Base-by-base conservation (phyloP, 2,797 vertebrate species). In the Gephyroberyx darwinii region DNA sequence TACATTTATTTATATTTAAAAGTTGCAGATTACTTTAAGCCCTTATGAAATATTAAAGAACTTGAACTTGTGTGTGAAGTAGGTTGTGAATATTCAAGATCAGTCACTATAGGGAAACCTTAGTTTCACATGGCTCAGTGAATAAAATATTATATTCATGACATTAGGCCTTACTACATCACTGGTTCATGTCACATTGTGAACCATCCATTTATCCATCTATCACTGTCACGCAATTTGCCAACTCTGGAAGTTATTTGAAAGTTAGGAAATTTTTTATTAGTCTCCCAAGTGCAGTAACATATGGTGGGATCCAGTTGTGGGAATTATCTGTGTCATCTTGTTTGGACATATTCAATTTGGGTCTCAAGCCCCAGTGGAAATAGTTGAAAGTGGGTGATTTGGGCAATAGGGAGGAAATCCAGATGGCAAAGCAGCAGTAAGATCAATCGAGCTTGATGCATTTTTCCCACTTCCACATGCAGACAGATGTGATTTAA, bases 281-380 rank as follows among this genome's bases (percentile, higher is more conserved):
- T 90, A 84, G 80, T 86, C 86, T 94, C 89, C 89, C 74, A 91
- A 92, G 88, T 92, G 77, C 86, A 91, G 87, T 88, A 93, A 93
- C 96, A 96, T 96, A 96, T 94, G 95, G 95, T 91, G 77, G 91
- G 90, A 92, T 93, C 89, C 83, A 67, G 88, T 90, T 87, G 91
- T 91, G 93, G 94, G 94, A 95, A 96, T 95, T 95, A 95, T 96
- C 93, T 91, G 91, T 94, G 87, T 90, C 90, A 90, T 95, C 91
- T 91, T 92, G 92, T 86, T 90, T 95, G 93, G 94, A 94, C 92
- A 89, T 90, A 87, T 95, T 95, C 94, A 94, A 96, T 94, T 94
- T 93, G 90, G 90, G 91, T 94, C 91, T 94, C 84, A 84, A 87
- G 89, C 89, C 93, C 90, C 94, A 87, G 89, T 90, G 93, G 94